Base-by-base conservation (phyloP, 2,888 invertebrate genomes). In the Eupelmus urozonus region DNA sequence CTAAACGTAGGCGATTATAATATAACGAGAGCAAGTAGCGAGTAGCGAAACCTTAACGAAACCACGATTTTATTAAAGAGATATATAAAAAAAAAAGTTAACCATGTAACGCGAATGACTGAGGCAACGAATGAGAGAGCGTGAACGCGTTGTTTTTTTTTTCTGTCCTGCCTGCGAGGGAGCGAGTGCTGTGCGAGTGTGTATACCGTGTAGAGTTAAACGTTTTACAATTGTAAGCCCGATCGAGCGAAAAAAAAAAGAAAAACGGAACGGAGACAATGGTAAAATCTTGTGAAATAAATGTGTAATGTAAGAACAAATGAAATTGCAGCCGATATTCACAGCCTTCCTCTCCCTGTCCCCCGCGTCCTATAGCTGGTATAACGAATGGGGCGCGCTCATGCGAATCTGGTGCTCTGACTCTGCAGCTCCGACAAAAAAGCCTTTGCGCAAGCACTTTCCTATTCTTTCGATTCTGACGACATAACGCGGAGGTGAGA, bases 361-460 rank as follows among this genome's bases (percentile, higher is more conserved):
- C 57, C 51, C 29, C 20, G 42, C 23, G 25, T 18, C 9, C 9
- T 53, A 34, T 18, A 59, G 11, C 23, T 3, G 40, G 34, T 34
- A 34, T 53, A n/a, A 57, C 51, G 9, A 25, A 55, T 53, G n/a
- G 27, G 29, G 27, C n/a, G 34, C 76, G n/a, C 13, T 63, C 63
- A 55, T 34, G 70, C 76, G 34, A 45, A 69, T 69, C 76, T 27
- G 7, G 16, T n/a, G 59, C 9, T n/a, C 23, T n/a, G n/a, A n/a
- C n/a, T n/a, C n/a, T n/a, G n/a, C n/a, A n/a, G n/a, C n/a, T n/a
- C n/a, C n/a, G 23, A 49, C 11, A 45, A 69, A 62, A 76, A 69
- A 34, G 9, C n/a, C 11, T 62, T 69, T 67, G 62, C 67, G 69
- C 69, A 69, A 76, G 23, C 5, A 69, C 76, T 76, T 76, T 74